Evolutionary conservation across 1,140 invertebrate genomes (phyloP).

Genomic region (Drosophila littoralis): DNA sequence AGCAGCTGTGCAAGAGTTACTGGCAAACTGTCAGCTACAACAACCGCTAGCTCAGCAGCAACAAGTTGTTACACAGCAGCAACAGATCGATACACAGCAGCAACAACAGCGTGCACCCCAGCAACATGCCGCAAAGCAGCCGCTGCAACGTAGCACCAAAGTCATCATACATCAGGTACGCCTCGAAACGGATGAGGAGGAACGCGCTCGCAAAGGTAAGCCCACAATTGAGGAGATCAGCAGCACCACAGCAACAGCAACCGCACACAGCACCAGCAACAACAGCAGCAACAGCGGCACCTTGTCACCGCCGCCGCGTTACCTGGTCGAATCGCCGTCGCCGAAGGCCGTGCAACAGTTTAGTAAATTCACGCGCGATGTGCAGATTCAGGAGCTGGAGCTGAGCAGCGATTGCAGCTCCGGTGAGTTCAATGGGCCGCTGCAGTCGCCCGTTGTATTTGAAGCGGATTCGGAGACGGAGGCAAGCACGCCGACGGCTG

Average conservation of each 20-base stretch:
- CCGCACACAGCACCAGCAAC: conserved; percentile 14
- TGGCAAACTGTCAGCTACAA: conserved; percentile 3
- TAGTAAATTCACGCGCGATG: conserved; percentile 45
- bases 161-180: conserved; percentile 77
- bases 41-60: background rate
- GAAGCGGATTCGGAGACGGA: conserved; percentile 76
- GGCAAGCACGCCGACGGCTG: background rate
- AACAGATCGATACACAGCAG: background rate
- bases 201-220: conserved; percentile 39
- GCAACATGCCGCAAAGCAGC: conserved; percentile 9
- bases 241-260: conserved; percentile 49
- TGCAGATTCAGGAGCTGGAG: conserved; percentile 77
- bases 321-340: conserved; percentile 61
- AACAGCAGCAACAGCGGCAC: conserved; percentile 43
- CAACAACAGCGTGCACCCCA: background rate
- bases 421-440: conserved; percentile 55
- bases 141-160: conserved; percentile 59
- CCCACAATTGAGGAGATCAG: conserved; percentile 68
- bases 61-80: background rate
- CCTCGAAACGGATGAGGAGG: conserved; percentile 60
- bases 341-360: conserved; percentile 59
- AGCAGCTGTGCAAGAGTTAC: conserved; percentile 10
- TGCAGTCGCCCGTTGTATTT: conserved; percentile 65
- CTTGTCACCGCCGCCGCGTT: conserved; percentile 66
- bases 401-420: conserved; percentile 68